Evolutionary conservation across 2,888 invertebrate genomes (phyloP), one percentile per base, ranked within the genome.

Genomic region (Agriotes lineatus): DNA sequence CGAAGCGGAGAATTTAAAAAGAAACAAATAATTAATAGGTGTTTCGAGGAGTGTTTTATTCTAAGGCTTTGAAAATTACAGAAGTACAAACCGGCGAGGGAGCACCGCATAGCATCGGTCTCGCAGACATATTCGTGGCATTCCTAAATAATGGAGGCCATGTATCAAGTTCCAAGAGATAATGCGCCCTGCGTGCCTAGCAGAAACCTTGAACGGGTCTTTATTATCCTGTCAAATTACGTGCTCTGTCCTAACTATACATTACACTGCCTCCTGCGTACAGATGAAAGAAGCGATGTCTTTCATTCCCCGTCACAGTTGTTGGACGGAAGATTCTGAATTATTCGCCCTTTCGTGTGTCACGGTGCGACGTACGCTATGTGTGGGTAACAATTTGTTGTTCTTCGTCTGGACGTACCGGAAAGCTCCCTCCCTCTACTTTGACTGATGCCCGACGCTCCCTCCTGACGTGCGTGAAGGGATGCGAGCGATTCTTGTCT

Each of bases 181-280:
- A 80, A 80, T 81, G 76, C 77, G 76, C 74, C 74, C 79, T 78
- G 79, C 79, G 80, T 79, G 78, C 78, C 76, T 78, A 76, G 79
- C 77, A 75, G 78, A 76, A 79, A 79, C 79, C 79, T 80, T 79
- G 80, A 77, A 76, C 79, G 78, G 78, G 79, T 79, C 80, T 81
- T 80, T 81, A 81, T 81, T 81, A 81, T 81, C 79, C 80, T 81
- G 81, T 81, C 80, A 81, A 81, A 81, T 81, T 81, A 80, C 79
- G 79, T 78, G 76, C 78, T 78, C 78, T 74, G 75, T 74, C 73
- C 73, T 73, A 74, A 74, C 74, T 74, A 74, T 69, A 71, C 70
- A 67, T 71, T 72, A 72, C 70, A 66, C 69, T 70, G 67, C 63
- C 69, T 69, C 63, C 69, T 69, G 74, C 68, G 67, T 72, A 71